Evolutionary conservation across 2,113 vertebrate species (phyloP).

Genomic region (Leiothrix lutea): DNA sequence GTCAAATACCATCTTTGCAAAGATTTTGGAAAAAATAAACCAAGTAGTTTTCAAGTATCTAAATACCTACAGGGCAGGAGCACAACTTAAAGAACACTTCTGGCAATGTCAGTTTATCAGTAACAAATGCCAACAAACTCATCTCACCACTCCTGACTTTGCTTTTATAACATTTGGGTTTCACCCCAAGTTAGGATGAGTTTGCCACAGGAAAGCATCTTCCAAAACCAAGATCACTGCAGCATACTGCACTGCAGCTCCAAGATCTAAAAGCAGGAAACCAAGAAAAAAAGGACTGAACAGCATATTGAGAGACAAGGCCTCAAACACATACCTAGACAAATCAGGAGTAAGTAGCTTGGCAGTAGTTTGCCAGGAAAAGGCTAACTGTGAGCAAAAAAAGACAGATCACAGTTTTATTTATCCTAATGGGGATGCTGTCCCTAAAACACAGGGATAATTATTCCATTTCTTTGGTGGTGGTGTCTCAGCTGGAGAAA

Average conservation of each 20-base stretch:
- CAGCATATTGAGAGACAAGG: not conserved
- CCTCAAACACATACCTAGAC: not conserved
- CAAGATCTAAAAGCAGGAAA: not conserved
- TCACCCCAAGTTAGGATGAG: not conserved
- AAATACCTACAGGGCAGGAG: not conserved
- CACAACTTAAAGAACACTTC: not conserved
- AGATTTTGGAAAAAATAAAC: not conserved
- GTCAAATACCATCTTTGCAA: not conserved
- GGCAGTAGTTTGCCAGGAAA: not conserved
- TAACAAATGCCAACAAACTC: not conserved
- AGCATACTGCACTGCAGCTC: not conserved
- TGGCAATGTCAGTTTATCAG: not conserved
- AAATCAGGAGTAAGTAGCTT: not conserved
- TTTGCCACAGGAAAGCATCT: not conserved
- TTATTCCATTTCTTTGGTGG: not conserved
- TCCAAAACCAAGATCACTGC: not conserved
- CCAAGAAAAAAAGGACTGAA: not conserved
- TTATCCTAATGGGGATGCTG: not conserved
- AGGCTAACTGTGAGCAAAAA: not conserved
- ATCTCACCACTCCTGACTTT: not conserved
- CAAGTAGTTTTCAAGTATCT: not conserved
- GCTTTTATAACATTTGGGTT: not conserved
- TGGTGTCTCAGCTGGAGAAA: not conserved
- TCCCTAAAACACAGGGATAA: not conserved
- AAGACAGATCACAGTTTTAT: not conserved